Base-by-base conservation (phyloP, 2,113 vertebrate genomes). In the Erythrocercus mccallii region DNA sequence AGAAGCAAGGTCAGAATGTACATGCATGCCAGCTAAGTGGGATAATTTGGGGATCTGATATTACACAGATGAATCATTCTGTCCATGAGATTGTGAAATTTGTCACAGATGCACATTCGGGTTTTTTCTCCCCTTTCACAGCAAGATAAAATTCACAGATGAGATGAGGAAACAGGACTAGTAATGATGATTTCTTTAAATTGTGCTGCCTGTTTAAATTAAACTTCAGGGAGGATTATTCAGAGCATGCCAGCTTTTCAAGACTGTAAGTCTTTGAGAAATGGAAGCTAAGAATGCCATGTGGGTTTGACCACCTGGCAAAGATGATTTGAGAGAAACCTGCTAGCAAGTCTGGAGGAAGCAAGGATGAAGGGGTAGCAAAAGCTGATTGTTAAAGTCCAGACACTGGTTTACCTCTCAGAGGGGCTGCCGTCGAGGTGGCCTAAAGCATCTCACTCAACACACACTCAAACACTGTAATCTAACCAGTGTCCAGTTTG, bases 41-140 rank as follows among this genome's bases (percentile, higher is more conserved):
- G 88, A 61, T 91, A 72, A 82, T 92, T 72, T 76, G 33, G 16
- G 42, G 31, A 82, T 76, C 78, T 96, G 88, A 37, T 94, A 50
- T 28, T 71, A 33, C 24, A 37, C 30, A 85, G 48, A 79, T 95
- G 87, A 96, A 84, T 95, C 90, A 90, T 90, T 88, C 78, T 69
- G 50, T 57, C 81, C 1, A 0, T 51, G 66, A 91, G 57, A 94
- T 64, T 89, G 70, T 91, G 57, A 87, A 81, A 79, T 85, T 64
- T 25, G 70, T 90, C 84, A 81, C 44, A 58, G 81, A 85, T 64
- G 58, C 35, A 11, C 25, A 7, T 68, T 62, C 0, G 2, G 10
- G 6, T 3, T 42, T 81, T 74, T 56, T 79, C 17, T 40, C 5
- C 42, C 13, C 14, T 78, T 94, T 78, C 50, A 57, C 38, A 62